These are phyloP conservation scores for Paedocypris sp. DNA, from an alignment of 2,113 vertebrate species.

Conservation along the genomic window DNA sequence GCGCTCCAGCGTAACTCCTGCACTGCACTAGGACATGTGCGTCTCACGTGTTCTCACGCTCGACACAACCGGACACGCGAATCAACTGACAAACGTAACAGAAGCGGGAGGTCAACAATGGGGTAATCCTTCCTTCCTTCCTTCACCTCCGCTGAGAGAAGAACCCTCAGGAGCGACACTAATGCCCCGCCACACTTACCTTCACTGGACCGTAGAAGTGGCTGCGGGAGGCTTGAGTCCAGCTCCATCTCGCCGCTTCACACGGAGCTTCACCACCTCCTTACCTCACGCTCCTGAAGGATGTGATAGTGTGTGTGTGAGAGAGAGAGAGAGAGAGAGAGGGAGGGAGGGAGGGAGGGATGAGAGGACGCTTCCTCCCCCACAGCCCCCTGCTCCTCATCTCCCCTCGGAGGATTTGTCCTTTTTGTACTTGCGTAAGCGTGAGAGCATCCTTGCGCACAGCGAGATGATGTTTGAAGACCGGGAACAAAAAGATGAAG, in stretches of 20 bases:
- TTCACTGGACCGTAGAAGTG: slow-evolving; percentile 57
- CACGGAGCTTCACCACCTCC: slow-evolving; percentile 13
- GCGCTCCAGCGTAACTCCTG: not conserved
- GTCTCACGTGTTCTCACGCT: too few species aligned
- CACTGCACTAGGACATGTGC: slow-evolving; percentile 11
- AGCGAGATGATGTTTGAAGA: not conserved
- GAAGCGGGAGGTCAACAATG: not conserved
- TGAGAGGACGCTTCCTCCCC: slow-evolving; percentile 13
- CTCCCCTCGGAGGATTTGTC: slow-evolving; percentile 4
- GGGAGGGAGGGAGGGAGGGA: slow-evolving; percentile 14
- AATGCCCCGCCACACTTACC: slow-evolving; percentile 44
- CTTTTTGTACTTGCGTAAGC: not conserved
- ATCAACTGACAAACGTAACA: too few species aligned
- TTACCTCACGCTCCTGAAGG: slow-evolving; percentile 46
- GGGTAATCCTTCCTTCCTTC: not conserved
- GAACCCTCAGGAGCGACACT: not conserved
- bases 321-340: slow-evolving; percentile 22
- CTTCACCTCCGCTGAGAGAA: not conserved
- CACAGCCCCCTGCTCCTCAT: slow-evolving; percentile 2
- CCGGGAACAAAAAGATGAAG: too few species aligned
- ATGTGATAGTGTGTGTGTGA: slow-evolving; percentile 23
- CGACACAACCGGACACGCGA: too few species aligned
- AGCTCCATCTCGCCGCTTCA: slow-evolving; percentile 9
- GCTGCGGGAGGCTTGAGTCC: slow-evolving; percentile 47
- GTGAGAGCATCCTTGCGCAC: not conserved